Base-by-base conservation (phyloP, 2,797 vertebrate genomes). In the Notolepis coatsorum region DNA sequence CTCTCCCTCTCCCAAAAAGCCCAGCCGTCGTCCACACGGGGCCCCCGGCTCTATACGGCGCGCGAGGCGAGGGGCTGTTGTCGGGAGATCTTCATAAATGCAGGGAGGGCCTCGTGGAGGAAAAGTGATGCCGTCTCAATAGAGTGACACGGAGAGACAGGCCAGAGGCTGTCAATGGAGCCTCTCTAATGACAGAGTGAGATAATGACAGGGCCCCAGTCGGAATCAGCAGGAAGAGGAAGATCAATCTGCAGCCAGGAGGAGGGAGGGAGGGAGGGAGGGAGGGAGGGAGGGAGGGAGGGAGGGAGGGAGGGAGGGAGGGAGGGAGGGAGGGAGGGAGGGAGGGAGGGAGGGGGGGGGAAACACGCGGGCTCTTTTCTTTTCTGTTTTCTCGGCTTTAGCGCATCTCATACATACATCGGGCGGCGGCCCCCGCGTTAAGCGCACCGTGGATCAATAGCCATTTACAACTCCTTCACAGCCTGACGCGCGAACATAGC, bases 151-250 rank as follows among this genome's bases (percentile, higher is more conserved):
- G n/a, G n/a, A n/a, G n/a, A 94, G 95, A 95, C 95, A 95, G 95
- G 95, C 95, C 94, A 82, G 86, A n/a, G 90, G 90, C 88, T 93
- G 91, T 93, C 90, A 96, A 95, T 97, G 96, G 94, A 97, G 96
- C 96, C 95, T 94, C 95, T 94, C 94, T 99, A 99, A 99, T 99
- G 97, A 99, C 96, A 99, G 97, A 97, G 96, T 95, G 96, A 95
- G 96, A 98, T 99, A 99, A 99, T 99, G 96, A 99, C 96, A 99
- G 96, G n/a, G 94, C 94, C 95, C 95, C 94, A 95, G 95, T 96
- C 94, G 94, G 94, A 96, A 98, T 96, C 96, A 98, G 96, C 96
- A 96, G 97, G 97, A 97, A 99, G 95, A 98, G 96, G 96, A 97
- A 98, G 97, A 99, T 99, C 97, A 98, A 98, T 98, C 96, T 97